Base-by-base conservation (phyloP, 35 echinoderm and acorn worm species). In the Chiridota heheva region DNA sequence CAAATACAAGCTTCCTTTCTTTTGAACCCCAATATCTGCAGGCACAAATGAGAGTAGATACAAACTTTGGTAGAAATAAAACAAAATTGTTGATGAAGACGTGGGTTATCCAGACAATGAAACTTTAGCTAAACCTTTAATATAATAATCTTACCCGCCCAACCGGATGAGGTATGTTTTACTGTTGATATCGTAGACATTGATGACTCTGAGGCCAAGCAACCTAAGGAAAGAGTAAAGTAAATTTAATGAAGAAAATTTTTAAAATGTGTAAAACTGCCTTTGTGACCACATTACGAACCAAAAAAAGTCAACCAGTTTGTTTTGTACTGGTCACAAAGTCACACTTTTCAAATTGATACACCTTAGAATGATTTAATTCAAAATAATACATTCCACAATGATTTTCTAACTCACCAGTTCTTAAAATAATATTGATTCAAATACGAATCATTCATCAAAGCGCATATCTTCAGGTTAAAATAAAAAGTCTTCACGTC, bases 101-200 rank as follows among this genome's bases (percentile, higher is more conserved):
- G 47, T 53, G 10, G 10, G n/a, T 12, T 53, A 53, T 53, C n/a
- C n/a, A 53, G 47, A 53, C n/a, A 12, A 12, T 53, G n/a, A 53
- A 53, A 12, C n/a, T 53, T 53, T 12, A 12, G 10, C n/a, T 53
- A 60, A 3, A 18, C 22, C 18, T 60, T n/a, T n/a, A n/a, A n/a
- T n/a, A n/a, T n/a, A n/a, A 5, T 1, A 73, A 0, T 73, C 86
- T 90, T 77, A 96, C 91, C 87, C 87, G 48, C 66, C 73, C 3
- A 91, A 73, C 68, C 75, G 76, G 56, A 90, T 96, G 40, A 96
- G 66, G 42, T 96, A 96, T 4, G 93, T 96, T 58, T 96, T 96
- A 59, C 84, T 90, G 58, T 96, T 90, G 60, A 96, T 84, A 69
- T 96, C 93, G 67, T 96, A 96, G 12, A 96, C 84, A 78, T 96